Conservation (phyloP, 2,797 vertebrate genomes). For the Leuciscus waleckii region DNA sequence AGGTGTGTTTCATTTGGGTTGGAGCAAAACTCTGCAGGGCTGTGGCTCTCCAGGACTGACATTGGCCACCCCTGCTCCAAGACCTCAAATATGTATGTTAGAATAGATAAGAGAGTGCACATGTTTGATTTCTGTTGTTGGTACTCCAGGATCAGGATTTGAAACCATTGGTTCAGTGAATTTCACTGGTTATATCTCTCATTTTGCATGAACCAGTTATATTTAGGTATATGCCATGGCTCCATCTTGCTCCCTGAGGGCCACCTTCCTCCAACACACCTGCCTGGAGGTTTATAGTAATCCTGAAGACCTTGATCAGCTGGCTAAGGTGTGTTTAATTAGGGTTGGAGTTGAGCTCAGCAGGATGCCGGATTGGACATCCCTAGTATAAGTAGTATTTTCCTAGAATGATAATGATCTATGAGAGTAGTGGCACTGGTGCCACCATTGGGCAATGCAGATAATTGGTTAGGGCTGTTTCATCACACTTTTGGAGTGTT, state of each 20-base stretch:
- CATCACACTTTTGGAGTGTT: background rate
- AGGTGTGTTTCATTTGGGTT: too few species aligned
- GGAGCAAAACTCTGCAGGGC: too few species aligned
- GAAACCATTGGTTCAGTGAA: background rate
- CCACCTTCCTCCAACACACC: conserved; percentile 16
- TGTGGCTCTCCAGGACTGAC: too few species aligned
- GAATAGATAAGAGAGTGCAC: background rate
- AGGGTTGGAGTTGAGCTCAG: conserved; percentile 1
- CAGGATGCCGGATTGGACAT: background rate
- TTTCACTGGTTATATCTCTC: background rate
- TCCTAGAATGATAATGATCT: background rate
- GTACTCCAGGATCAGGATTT: background rate
- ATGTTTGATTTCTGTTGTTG: background rate
- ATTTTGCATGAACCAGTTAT: conserved; percentile 1
- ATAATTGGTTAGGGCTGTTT: conserved; percentile 1
- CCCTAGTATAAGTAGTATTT: background rate
- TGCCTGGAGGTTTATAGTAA: conserved; percentile 28
- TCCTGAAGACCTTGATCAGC: conserved; percentile 22
- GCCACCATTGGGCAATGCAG: background rate
- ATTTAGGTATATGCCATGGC: conserved; percentile 14
- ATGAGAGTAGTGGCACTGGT: background rate
- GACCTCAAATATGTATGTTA: background rate
- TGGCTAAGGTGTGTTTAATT: conserved; percentile 18
- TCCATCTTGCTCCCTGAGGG: background rate
- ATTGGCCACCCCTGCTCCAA: background rate